Base-by-base conservation (phyloP, 2,797 vertebrate species). In the Leuciscus waleckii region DNA sequence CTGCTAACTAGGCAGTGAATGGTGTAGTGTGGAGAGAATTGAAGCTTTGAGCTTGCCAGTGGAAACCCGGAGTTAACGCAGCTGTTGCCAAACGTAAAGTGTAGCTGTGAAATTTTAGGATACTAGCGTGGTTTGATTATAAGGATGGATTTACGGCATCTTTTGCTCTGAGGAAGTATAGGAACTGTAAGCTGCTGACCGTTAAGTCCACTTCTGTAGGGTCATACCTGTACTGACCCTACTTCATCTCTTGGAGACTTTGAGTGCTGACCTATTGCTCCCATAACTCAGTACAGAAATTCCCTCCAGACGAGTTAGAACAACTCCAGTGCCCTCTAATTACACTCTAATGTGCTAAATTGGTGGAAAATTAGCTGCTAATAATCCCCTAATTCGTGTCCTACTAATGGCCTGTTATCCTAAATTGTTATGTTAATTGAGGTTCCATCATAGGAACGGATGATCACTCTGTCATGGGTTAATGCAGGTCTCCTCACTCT, bases 391-490 rank as follows among this genome's bases (percentile, higher is more conserved):
- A 90, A 90, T 90, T 90, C 65, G 49, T 90, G 86, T 78, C 74
- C 82, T 86, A 75, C 87, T 90, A 90, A 90, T 90, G 89, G 89
- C 86, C 87, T 90, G 89, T 90, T 90, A 90, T 90, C 89, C 86
- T 86, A 90, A 90, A 90, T 89, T 87, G 86, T 90, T 90, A 90
- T 90, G 89, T 89, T 90, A 89, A 90, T 89, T 90, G 89, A 89
- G 89, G 87, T 85, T 90, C 87, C 86, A 86, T 90, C 89, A 90
- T 90, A 90, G 86, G 87, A 87, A 81, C 69, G 82, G 82, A 87
- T 87, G 86, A 90, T 90, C 87, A 80, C 83, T 54, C 87, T 89
- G 89, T 87, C 89, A 90, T 80, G 84, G 87, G 87, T 89, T 90
- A 90, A 90, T 69, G 80, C 84, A 86, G 85, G 70, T 88, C 76